Evolutionary conservation across 1,140 invertebrate species (phyloP).

Genomic region (Notospermus geniculatus): DNA sequence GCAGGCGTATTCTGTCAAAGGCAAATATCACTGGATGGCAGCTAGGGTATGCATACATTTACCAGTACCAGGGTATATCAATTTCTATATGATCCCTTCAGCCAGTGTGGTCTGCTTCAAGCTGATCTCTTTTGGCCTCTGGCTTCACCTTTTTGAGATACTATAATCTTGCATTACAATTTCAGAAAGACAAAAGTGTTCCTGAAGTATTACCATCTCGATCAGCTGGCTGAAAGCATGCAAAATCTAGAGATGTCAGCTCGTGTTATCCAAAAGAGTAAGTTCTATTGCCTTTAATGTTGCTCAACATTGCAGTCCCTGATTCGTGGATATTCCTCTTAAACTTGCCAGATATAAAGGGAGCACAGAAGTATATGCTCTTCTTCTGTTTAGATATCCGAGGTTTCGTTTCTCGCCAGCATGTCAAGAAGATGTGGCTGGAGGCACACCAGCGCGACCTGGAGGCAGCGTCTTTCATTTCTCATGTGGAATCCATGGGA

Average conservation of each 20-base stretch:
- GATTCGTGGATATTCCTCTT: too few species aligned
- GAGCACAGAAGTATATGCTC: too few species aligned
- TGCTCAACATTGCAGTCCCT: too few species aligned
- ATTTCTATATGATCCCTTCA: too few species aligned
- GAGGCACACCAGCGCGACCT: neutral
- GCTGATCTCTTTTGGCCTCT: neutral
- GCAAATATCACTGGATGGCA: conserved; percentile 81
- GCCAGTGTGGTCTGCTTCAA: too few species aligned
- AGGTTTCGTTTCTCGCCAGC: neutral
- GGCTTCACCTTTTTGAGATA: neutral
- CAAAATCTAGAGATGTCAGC: conserved; percentile 35
- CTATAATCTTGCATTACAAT: conserved; percentile 13
- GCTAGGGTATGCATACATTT: too few species aligned
- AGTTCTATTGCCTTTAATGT: too few species aligned
- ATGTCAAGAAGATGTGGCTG: neutral
- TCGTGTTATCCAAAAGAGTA: conserved; percentile 41
- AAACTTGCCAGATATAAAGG: too few species aligned
- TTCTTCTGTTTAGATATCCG: neutral
- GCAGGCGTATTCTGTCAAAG: conserved; percentile 69
- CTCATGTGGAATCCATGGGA: neutral
- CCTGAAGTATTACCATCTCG: conserved; percentile 81
- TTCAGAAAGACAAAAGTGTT: conserved; percentile 64
- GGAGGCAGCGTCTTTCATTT: conserved; percentile 1
- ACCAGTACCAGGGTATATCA: too few species aligned
- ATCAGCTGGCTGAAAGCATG: conserved; percentile 64